phyloP scores from a whole-genome alignment of 2,113 vertebrate species.

The Camarhynchus parvulus region DNA sequence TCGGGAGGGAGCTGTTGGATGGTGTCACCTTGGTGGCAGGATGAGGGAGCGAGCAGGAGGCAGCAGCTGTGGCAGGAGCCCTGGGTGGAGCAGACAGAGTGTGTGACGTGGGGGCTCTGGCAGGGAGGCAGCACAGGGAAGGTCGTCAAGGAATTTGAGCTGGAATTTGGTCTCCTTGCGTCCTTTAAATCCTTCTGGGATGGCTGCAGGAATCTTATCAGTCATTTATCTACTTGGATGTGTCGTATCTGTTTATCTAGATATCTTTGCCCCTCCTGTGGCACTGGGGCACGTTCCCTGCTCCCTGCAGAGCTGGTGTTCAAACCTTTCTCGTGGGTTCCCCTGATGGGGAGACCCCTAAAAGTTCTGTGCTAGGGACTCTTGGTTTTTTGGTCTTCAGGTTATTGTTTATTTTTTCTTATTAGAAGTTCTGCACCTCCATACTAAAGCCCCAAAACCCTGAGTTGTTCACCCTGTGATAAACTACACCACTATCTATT shows the following conservation, averaged over 20 bases:
- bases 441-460: neutral
- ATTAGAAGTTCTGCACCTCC: neutral
- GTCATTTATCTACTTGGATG: too few relatives aligned
- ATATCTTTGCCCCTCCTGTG: rapidly evolving
- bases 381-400: neutral
- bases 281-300: rapidly evolving
- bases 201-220: too few relatives aligned
- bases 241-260: too few relatives aligned
- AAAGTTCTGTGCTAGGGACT: neutral
- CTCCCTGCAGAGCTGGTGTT: neutral
- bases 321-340: neutral
- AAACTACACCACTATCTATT: rapidly evolving
- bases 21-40: constrained; percentile 59
- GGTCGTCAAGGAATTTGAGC: too few relatives aligned
- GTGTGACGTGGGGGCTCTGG: neutral
- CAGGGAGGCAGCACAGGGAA: neutral
- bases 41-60: rapidly evolving
- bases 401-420: neutral
- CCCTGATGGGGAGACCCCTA: neutral
- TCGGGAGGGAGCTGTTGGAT: neutral
- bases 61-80: neutral
- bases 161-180: too few relatives aligned
- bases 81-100: neutral
- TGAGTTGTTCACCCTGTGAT: neutral
- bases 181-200: too few relatives aligned